Conservation (phyloP, 2,797 vertebrate genomes). For the Tapirus indicus region DNA sequence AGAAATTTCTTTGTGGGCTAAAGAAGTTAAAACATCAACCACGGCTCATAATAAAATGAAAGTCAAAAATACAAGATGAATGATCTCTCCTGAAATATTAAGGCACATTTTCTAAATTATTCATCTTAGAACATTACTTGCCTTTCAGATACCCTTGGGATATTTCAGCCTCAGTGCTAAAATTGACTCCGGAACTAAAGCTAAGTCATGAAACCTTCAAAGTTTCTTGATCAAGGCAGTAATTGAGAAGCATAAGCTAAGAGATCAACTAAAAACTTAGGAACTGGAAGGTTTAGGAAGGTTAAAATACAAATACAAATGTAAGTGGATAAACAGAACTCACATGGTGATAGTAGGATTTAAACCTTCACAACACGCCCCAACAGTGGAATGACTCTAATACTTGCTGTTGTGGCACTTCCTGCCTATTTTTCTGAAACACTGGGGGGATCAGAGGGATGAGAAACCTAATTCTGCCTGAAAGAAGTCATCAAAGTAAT, state of each 20-base stretch:
- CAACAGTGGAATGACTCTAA: neutral
- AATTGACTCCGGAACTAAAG: constrained; percentile 60
- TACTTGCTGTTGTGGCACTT: neutral
- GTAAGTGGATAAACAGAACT: neutral
- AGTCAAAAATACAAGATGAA: constrained; percentile 70
- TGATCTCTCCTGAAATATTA: constrained; percentile 74
- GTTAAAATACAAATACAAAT: constrained; percentile 23
- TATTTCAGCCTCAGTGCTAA: constrained; percentile 64
- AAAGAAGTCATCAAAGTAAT: constrained; percentile 32
- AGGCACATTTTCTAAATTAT: constrained; percentile 77
- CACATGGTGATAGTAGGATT: neutral
- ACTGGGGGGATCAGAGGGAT: neutral
- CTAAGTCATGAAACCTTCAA: constrained; percentile 32
- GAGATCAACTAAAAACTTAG: neutral
- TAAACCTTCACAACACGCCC: neutral
- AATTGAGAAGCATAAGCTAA: neutral
- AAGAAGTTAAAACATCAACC: constrained; percentile 52
- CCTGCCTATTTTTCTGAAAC: constrained; percentile 25
- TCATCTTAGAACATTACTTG: constrained; percentile 77
- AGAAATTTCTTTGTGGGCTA: constrained; percentile 44
- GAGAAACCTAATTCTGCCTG: neutral
- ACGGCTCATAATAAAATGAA: constrained; percentile 58
- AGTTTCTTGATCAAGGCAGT: constrained; percentile 4
- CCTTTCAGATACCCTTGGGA: constrained; percentile 41
- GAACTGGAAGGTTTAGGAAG: neutral